Percentiles rank a stretch among this genome's conserved stretches.
Conservation (phyloP, 2,888 invertebrate genomes). For the Leptinotarsa peninsularis region DNA sequence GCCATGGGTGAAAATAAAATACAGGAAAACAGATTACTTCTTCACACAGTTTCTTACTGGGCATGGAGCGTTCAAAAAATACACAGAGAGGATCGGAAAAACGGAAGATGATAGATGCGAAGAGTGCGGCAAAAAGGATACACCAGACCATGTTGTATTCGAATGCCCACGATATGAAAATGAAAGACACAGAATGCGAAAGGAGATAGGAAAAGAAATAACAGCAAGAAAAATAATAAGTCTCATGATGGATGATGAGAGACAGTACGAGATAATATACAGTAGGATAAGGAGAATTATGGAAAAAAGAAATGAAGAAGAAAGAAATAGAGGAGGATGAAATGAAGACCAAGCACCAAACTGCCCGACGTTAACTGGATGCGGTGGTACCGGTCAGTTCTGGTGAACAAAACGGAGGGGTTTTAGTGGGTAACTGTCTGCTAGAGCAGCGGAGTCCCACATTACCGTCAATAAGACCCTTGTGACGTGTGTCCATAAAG, state of each 20-base stretch:
- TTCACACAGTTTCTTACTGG: too few species aligned
- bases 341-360: not conserved
- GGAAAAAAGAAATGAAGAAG: slow-evolving; percentile 24
- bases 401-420: not conserved
- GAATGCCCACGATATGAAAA: slow-evolving; percentile 25
- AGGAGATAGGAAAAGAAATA: not conserved
- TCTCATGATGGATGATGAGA: not conserved
- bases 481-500: too few species aligned
- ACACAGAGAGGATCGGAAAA: slow-evolving; percentile 29
- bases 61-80: not conserved
- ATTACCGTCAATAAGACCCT: too few species aligned
- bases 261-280: not conserved
- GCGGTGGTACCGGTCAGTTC: not conserved
- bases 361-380: not conserved
- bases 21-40: too few species aligned
- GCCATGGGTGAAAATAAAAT: too few species aligned
- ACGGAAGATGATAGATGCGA: slow-evolving; percentile 17
- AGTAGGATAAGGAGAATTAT: slow-evolving; percentile 1
- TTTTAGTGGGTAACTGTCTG: not conserved
- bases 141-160: slow-evolving; percentile 29
- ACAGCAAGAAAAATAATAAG: not conserved
- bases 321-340: slow-evolving; percentile 6
- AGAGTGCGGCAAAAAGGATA: slow-evolving; percentile 28
- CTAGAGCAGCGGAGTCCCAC: too few species aligned
- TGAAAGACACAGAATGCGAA: not conserved